Percentiles rank a stretch among this genome's conserved stretches.
Evolutionary conservation across 2,888 invertebrate genomes (phyloP).

Genomic region (Drosophila borborema): DNA sequence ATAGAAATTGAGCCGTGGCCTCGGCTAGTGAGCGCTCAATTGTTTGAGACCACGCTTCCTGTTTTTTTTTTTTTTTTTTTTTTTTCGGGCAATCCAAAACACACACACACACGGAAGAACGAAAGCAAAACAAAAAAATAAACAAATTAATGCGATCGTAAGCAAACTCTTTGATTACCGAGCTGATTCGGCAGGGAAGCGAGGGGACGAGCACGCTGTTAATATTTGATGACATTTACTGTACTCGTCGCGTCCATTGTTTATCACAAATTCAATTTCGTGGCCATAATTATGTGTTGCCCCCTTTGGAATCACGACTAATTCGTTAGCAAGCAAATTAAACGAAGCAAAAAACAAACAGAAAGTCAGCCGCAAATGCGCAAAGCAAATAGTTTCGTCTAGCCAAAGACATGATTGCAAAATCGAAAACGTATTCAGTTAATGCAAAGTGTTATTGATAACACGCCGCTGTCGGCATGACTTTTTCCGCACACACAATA

Average conservation of each 20-base stretch:
- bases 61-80: constrained; percentile 26
- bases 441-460: constrained; percentile 45
- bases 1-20: constrained; percentile 89
- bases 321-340: constrained; percentile 66
- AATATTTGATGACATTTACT: constrained; percentile 26
- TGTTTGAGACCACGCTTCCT: constrained; percentile 90
- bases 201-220: background rate
- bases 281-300: constrained; percentile 52
- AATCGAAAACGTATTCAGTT: constrained; percentile 35
- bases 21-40: constrained; percentile 89
- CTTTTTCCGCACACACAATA: constrained; percentile 11
- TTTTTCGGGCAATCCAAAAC: background rate
- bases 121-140: constrained; percentile 15
- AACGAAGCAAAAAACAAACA: constrained; percentile 25
- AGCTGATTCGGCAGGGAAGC: background rate
- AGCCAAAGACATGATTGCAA: constrained; percentile 8
- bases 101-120: constrained; percentile 4
- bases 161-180: constrained; percentile 17
- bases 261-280: constrained; percentile 62
- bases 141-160: constrained; percentile 31
- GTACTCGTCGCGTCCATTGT: constrained; percentile 38
- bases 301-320: constrained; percentile 59
- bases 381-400: constrained; percentile 48
- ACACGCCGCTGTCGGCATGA: constrained; percentile 13
- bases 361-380: constrained; percentile 1